Evolutionary conservation across 2,113 vertebrate genomes (phyloP).

Genomic region (Callospermophilus lateralis): DNA sequence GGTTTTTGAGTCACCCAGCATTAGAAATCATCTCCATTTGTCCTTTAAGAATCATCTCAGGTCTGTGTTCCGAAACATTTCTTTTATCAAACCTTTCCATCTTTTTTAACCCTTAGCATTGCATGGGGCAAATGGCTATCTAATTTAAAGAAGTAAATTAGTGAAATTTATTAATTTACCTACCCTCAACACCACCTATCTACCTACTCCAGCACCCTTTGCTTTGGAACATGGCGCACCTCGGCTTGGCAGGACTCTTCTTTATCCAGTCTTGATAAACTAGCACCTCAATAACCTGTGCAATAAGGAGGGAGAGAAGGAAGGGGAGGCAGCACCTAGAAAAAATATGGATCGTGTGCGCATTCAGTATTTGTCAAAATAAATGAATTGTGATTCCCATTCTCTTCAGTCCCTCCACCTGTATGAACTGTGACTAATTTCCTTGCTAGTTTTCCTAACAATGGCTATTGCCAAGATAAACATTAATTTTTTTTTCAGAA

Average conservation of each 20-base stretch:
- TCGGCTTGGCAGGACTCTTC: not conserved
- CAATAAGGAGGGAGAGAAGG: no score
- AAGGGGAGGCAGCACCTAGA: not conserved
- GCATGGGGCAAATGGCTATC: not conserved
- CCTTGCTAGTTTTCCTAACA: constrained; percentile 33
- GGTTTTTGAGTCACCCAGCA: not conserved
- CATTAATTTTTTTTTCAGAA: not conserved
- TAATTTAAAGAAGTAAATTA: constrained; percentile 17
- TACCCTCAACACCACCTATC: not conserved
- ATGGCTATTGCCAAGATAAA: constrained; percentile 11
- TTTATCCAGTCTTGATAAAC: not conserved
- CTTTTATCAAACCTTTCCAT: not conserved
- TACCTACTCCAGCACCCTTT: not conserved
- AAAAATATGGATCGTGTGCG: not conserved
- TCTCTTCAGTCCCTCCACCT: not conserved
- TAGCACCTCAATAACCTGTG: not conserved
- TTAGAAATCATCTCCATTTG: not conserved
- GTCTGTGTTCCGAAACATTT: not conserved
- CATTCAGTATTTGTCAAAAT: not conserved
- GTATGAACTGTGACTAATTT: not conserved
- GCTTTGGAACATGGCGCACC: not conserved
- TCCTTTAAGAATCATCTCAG: not conserved
- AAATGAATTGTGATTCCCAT: not conserved
- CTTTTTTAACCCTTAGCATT: not conserved
- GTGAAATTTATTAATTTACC: not conserved